Base-by-base conservation (phyloP, 2,113 vertebrate species). In the Sceloporus tristichus region DNA sequence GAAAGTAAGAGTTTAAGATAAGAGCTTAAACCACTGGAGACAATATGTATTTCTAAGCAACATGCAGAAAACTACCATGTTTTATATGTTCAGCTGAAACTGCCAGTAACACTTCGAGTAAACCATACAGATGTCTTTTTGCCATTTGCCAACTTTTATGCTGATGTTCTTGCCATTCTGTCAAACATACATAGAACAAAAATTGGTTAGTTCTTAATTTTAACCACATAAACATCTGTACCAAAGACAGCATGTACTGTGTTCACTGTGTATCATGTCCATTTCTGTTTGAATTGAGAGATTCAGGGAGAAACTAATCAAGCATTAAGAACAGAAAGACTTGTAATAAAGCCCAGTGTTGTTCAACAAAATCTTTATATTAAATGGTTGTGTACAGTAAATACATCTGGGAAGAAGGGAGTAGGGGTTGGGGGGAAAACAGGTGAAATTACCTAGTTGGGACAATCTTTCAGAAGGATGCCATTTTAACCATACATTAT, bases 381-480 rank as follows among this genome's bases (percentile, higher is more conserved):
- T 82, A 92, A 89, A 90, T 71, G 65, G 42, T 34, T 14, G 62
- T 53, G 54, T 79, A 4, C 38, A 40, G 11, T 62, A 62, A 70
- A 5, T 29, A 56, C 82, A 0, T 79, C 29, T 66, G 25, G 27
- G 79, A 81, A 81, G 88, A 84, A 84, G 80, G 38, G 56, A 5
- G 9, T 71, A n/a, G 48, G 59, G 38, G 38, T 10, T 23, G 11
- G 23, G 23, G 6, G 19, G 56, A 29, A 23, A 40, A 66, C 29
- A 56, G 16, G 40, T 73, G 90, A 84, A 27, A 48, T 71, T 83
- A 74, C 9, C 56, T 85, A 85, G 76, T 87, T 90, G 92, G 92
- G 95, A 93, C 92, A 95, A 93, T 96, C 94, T 87, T 91, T 87
- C 86, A 91, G 62, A 70, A 56, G 73, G 94, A 84, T 92, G 73